Conservation (phyloP, 2,113 vertebrate genomes). For the Microtus richardsoni region DNA sequence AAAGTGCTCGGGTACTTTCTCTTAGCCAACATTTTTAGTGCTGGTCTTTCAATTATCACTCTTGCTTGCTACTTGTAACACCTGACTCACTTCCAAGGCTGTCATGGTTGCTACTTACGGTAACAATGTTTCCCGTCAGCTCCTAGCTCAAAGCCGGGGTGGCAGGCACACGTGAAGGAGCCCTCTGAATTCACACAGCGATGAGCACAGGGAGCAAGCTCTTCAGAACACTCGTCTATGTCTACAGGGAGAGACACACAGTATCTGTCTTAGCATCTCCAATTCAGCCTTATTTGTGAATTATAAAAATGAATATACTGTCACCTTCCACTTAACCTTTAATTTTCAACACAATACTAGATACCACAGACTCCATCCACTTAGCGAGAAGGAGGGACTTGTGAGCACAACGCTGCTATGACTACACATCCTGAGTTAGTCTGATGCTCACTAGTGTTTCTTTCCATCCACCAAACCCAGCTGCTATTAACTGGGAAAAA, state of each 20-base stretch:
- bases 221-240: constrained; percentile 88
- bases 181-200: constrained; percentile 89
- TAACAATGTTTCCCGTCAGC: constrained; percentile 92
- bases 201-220: constrained; percentile 87
- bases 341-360: background rate
- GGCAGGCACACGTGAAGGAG: constrained; percentile 91
- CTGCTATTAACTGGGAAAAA: background rate
- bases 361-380: background rate
- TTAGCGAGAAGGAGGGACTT: background rate
- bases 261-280: background rate
- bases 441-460: background rate
- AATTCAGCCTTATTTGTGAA: background rate
- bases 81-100: background rate
- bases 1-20: background rate
- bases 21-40: background rate
- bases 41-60: background rate
- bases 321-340: background rate
- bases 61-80: background rate
- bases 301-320: background rate
- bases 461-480: background rate
- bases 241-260: constrained; percentile 81
- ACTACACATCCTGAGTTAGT: background rate
- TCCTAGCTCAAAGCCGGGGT: constrained; percentile 91
- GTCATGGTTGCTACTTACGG: constrained; percentile 86
- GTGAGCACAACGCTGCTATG: background rate